Evolutionary conservation across 1,140 invertebrate genomes (phyloP), one percentile per base, ranked within the genome.

Genomic region (Fopius arisanus): DNA sequence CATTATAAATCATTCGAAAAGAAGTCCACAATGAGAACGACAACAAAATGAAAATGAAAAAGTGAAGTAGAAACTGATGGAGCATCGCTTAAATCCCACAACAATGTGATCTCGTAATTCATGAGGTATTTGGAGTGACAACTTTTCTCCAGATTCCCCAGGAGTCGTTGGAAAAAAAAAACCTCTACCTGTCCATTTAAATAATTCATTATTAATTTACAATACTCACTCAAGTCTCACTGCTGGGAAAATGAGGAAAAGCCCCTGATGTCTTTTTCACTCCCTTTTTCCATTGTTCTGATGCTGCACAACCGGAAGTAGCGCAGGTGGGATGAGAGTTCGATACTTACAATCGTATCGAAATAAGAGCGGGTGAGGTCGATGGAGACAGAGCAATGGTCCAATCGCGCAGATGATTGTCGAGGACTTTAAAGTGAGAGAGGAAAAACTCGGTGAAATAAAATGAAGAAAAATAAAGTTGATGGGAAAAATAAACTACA

Each of bases 311-410:
- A 40, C 31, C 67, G 37, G 33, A 29, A 66, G 37, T 37, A 26
- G 70, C 40, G 63, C 48, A 31, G 43, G 31, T 59, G 67, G 65
- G 66, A 62, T 66, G 72, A 68, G 66, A 33, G 65, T 73, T 37
- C 62, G 62, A 65, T 29, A 31, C 26, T 16, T 5, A 68, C 72
- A 73, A 73, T 73, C 48, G 72, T 73, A 73, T 73, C 72, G 72
- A 68, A 73, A 73, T 73, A 73, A 73, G 72, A 26, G 23, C 65
- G 29, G 29, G 28, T 16, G 31, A 73, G 51, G 41, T 73, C 66
- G 72, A 62, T 41, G 21, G 21, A 41, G 48, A 40, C 40, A 29
- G 23, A 73, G 65, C 66, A 62, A 26, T 73, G 33, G 29, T 73
- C 33, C 72, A 68, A 73, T 73, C 59, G 71, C 54, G 43, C 43